phyloP scores from a whole-genome alignment of 1,140 invertebrate genomes.

The Drosophila simulans region DNA sequence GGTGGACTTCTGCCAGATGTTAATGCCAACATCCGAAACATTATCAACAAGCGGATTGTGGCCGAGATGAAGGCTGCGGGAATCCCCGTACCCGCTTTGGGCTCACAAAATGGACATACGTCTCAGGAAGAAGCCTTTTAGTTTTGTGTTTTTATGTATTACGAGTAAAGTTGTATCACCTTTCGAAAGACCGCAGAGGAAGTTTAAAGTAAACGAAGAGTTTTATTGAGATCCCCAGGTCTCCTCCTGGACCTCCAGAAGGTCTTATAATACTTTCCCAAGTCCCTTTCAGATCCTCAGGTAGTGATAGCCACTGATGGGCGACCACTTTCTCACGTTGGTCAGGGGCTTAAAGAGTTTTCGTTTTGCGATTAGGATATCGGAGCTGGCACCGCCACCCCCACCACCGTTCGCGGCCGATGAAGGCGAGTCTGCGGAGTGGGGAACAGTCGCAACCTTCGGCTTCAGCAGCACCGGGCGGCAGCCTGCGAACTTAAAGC shows the following conservation, averaged over 20 bases:
- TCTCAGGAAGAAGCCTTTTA: conserved; percentile 73
- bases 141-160: neutral
- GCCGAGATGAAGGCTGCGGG: conserved; percentile 71
- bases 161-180: conserved; percentile 19
- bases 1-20: conserved; percentile 87
- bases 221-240: conserved; percentile 37
- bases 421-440: conserved; percentile 26
- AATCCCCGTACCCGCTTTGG: conserved; percentile 32
- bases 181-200: neutral
- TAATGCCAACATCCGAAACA: conserved; percentile 89
- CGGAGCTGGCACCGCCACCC: conserved; percentile 47
- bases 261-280: neutral
- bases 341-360: conserved; percentile 79
- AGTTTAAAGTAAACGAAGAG: neutral
- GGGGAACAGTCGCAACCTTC: conserved; percentile 30
- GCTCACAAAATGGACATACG: neutral
- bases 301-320: conserved; percentile 59
- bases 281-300: conserved; percentile 57
- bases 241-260: neutral
- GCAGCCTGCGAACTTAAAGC: conserved; percentile 81
- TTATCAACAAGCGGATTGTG: conserved; percentile 83
- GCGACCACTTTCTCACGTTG: conserved; percentile 53
- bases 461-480: conserved; percentile 73
- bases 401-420: conserved; percentile 35
- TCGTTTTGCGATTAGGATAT: conserved; percentile 74